These are phyloP conservation scores for Aphelinus atriplicis DNA, from an alignment of 1,140 invertebrate genomes.

Conservation along the genomic window DNA sequence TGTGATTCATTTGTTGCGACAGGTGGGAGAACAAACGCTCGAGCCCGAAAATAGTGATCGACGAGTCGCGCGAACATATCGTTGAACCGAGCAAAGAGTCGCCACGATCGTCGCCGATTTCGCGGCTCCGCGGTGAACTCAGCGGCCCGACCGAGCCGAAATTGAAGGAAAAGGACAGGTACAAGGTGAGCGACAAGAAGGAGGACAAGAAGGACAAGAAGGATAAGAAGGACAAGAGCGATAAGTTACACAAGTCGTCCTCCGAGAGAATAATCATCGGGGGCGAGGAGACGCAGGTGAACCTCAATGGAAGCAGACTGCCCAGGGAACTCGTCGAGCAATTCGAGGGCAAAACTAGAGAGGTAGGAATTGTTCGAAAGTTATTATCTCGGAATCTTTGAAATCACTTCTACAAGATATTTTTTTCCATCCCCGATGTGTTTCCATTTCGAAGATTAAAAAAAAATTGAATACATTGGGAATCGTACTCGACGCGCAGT, in stretches of 20 bases:
- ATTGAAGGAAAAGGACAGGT: slow-evolving; percentile 16
- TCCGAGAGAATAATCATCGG: slow-evolving; percentile 83
- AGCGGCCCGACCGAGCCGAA: neutral
- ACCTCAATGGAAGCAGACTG: slow-evolving; percentile 64
- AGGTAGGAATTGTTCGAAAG: slow-evolving; percentile 64
- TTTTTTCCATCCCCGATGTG: no score
- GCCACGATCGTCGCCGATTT: slow-evolving; percentile 7
- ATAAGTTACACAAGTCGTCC: slow-evolving; percentile 47
- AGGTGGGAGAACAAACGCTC: slow-evolving; percentile 59
- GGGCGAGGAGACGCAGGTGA: slow-evolving; percentile 75
- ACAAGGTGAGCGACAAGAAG: slow-evolving; percentile 50
- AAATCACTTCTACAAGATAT: no score
- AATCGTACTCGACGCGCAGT: no score
- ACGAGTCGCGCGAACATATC: slow-evolving; percentile 48
- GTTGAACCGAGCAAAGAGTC: neutral
- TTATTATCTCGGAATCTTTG: no score
- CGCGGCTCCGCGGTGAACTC: neutral
- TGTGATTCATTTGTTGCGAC: neutral
- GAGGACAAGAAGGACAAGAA: slow-evolving; percentile 53
- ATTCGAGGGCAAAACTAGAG: slow-evolving; percentile 82
- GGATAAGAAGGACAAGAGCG: slow-evolving; percentile 51
- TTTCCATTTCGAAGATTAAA: no score
- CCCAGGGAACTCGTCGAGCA: slow-evolving; percentile 79
- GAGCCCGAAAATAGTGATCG: slow-evolving; percentile 56
- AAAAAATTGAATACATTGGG: no score